These are phyloP conservation scores for Laupala kohalensis DNA, from an alignment of 1,140 invertebrate species.

Conservation along the genomic window DNA sequence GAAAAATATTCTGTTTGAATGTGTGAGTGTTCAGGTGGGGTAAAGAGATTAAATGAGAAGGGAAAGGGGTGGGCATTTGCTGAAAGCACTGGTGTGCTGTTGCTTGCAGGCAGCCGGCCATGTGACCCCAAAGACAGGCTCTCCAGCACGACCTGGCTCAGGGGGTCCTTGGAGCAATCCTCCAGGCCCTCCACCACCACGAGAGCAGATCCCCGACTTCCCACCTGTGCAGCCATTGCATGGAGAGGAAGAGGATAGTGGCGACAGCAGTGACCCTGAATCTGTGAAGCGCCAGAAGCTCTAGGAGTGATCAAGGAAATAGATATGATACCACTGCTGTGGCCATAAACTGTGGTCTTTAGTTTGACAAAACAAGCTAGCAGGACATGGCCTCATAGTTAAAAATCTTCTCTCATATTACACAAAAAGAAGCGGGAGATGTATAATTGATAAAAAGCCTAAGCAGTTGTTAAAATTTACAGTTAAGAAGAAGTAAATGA, in stretches of 20 bases:
- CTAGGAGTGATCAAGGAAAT: conserved; percentile 17
- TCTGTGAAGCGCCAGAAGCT: conserved; percentile 24
- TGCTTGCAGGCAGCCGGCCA: conserved; percentile 16
- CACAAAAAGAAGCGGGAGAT: too few species aligned
- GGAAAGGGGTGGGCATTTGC: not conserved
- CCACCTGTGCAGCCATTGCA: conserved; percentile 25
- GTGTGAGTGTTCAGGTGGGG: too few species aligned
- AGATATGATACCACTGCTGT: too few species aligned
- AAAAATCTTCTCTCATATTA: too few species aligned
- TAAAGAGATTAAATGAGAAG: too few species aligned
- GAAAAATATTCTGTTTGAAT: too few species aligned
- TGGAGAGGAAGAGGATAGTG: conserved; percentile 23
- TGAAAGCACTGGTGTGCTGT: not conserved
- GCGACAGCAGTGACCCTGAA: conserved; percentile 25
- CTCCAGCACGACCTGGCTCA: conserved; percentile 19
- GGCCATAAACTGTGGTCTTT: too few species aligned
- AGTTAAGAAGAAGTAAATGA: too few species aligned
- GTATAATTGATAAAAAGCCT: too few species aligned
- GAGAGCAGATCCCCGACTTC: conserved; percentile 30
- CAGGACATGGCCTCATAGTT: too few species aligned
- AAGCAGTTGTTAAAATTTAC: too few species aligned
- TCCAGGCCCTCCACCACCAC: conserved; percentile 16
- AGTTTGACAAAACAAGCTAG: too few species aligned
- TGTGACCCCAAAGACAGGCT: conserved; percentile 23
- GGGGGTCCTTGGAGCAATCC: conserved; percentile 21